Evolutionary conservation across 1,140 invertebrate species (phyloP), one percentile per base, ranked within the genome.

Genomic region (Nephotettix cincticeps): DNA sequence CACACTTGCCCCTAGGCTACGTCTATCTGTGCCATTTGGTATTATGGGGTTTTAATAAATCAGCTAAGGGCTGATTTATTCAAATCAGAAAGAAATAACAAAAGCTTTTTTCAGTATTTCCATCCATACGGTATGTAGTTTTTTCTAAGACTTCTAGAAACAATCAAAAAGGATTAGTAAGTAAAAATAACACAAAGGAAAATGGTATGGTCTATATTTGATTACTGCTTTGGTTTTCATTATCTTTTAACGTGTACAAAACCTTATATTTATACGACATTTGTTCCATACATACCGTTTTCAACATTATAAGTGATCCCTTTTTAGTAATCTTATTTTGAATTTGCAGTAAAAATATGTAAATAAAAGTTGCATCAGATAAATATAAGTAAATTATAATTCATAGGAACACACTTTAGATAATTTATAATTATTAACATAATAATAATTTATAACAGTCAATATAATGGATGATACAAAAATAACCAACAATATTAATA

Each of bases 361-460:
- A 27, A 61, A 61, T 61, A 61, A 61, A 9, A 61, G 25, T 27
- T 13, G 21, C 23, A 29, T 21, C 6, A 25, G 23, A 21, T 9
- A 61, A 61, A 25, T 61, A 61, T 21, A 27, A 61, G 9, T 61
- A 61, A 61, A 21, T 9, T 4, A 32, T 65, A 21, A 43, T 65
- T 45, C 45, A n/a, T 67, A 67, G 64, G 64, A 67, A 67, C 64
- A 67, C 30, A 67, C 17, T 19, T 67, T 67, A 67, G 45, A 67
- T 67, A 43, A 67, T 67, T 67, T 67, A 67, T 67, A 67, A 67
- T 67, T 13, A 67, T 67, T 36, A 67, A 67, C 64, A 67, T 27
- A 67, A 67, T 67, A 67, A 67, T 67, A 6, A 6, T 4, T 67
- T 43, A 67, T 25, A 67, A 67, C 36, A 43, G 29, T 30, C 29